phyloP scores from a whole-genome alignment of 2,113 vertebrate species.

The human region DNA sequence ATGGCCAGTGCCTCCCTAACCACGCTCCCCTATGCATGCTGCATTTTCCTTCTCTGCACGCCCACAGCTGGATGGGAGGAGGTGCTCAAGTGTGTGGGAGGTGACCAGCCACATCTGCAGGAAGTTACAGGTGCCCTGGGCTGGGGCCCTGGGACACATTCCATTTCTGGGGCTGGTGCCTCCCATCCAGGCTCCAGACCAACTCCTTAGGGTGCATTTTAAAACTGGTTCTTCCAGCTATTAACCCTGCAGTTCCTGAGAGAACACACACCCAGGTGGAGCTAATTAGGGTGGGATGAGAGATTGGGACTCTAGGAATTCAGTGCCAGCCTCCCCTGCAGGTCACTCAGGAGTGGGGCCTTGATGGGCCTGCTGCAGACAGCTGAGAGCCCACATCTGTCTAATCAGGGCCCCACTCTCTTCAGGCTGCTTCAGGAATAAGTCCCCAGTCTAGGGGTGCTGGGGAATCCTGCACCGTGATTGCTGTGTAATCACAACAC shows the following conservation, averaged over 20 bases:
- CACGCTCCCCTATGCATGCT: fast-evolving
- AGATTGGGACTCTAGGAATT: slow-evolving; percentile 30
- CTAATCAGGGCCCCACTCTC: neutral
- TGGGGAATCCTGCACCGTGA: neutral
- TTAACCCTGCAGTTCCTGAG: neutral
- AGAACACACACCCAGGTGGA: neutral
- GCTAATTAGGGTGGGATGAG: neutral
- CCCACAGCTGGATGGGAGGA: neutral
- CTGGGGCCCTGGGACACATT: neutral
- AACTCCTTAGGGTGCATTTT: slow-evolving; percentile 41
- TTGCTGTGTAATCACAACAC: fast-evolving
- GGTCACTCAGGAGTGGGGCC: neutral
- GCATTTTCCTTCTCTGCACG: neutral
- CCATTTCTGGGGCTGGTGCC: neutral
- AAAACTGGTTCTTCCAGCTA: slow-evolving; percentile 61
- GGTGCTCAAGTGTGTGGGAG: neutral
- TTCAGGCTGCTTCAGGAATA: neutral
- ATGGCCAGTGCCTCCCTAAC: neutral
- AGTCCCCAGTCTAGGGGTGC: neutral
- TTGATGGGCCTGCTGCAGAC: neutral
- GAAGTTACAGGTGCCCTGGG: neutral
- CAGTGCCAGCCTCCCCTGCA: neutral
- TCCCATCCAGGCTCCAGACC: slow-evolving; percentile 16
- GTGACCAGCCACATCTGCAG: neutral
- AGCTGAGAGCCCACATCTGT: neutral